Evolutionary conservation across 1,140 invertebrate genomes (phyloP).

Genomic region (Pygmarrhopalites habei): DNA sequence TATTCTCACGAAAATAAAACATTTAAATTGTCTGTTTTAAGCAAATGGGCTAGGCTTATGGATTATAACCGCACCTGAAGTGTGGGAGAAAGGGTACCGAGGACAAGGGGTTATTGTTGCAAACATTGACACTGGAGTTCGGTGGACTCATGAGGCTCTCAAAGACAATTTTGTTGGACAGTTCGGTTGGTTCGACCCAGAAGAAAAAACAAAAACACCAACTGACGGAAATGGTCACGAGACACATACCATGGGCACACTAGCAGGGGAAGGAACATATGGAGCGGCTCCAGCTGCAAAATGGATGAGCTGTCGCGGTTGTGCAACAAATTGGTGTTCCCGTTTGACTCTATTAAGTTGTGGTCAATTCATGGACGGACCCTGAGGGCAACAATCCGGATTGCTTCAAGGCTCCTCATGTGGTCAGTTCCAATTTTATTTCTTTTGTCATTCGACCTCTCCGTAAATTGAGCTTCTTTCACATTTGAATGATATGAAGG

Average conservation of each 20-base stretch:
- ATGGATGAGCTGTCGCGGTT: background rate
- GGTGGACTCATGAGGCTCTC: too few relatives aligned
- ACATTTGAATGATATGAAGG: too few relatives aligned
- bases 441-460: too few relatives aligned
- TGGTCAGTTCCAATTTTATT: too few relatives aligned
- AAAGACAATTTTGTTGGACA: too few relatives aligned
- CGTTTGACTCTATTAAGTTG: background rate
- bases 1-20: too few relatives aligned
- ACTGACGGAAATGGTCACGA: constrained; percentile 4
- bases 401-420: background rate
- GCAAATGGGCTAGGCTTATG: too few relatives aligned
- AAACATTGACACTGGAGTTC: too few relatives aligned
- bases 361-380: background rate
- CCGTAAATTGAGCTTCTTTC: too few relatives aligned
- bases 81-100: background rate
- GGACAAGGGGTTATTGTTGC: background rate
- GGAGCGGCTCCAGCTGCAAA: too few relatives aligned
- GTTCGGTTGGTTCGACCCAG: constrained; percentile 12
- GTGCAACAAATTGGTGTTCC: background rate
- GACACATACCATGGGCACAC: background rate
- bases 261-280: background rate
- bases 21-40: too few relatives aligned
- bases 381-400: background rate
- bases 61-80: background rate
- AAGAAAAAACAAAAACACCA: background rate